Evolutionary conservation across 2,888 invertebrate genomes (phyloP).

Genomic region (Petrolisthes cinctipes): DNA sequence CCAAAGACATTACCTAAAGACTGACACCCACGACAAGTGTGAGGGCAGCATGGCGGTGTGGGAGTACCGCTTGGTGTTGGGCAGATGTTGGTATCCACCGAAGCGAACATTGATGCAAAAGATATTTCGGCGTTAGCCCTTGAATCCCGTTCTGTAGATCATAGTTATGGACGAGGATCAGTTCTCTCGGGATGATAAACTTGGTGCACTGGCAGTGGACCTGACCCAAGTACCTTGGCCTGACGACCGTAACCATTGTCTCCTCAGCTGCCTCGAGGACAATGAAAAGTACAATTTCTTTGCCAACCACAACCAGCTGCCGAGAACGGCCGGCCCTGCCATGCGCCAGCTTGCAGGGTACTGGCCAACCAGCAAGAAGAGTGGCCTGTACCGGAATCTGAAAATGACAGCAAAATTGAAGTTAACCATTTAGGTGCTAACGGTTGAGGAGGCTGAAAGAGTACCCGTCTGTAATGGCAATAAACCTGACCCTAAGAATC

Average conservation of each 20-base stretch:
- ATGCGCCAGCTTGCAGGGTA: neutral
- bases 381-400: neutral
- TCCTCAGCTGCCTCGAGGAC: neutral
- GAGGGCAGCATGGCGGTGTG: neutral
- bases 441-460: neutral
- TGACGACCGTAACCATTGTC: neutral
- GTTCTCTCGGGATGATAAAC: neutral
- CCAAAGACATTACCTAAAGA: neutral
- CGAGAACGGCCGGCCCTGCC: neutral
- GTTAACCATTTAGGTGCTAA: neutral
- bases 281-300: neutral
- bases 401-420: neutral
- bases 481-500: neutral
- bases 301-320: neutral
- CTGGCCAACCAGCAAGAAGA: neutral
- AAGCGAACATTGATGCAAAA: neutral
- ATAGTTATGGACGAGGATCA: neutral
- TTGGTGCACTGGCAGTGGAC: neutral
- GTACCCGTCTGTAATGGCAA: neutral
- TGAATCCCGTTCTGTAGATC: neutral
- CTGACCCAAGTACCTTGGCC: neutral
- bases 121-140: neutral
- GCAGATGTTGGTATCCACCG: neutral
- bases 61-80: neutral
- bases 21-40: neutral